Conservation (phyloP, 2,797 vertebrate genomes). For the Paratrypauchen microcephalus region DNA sequence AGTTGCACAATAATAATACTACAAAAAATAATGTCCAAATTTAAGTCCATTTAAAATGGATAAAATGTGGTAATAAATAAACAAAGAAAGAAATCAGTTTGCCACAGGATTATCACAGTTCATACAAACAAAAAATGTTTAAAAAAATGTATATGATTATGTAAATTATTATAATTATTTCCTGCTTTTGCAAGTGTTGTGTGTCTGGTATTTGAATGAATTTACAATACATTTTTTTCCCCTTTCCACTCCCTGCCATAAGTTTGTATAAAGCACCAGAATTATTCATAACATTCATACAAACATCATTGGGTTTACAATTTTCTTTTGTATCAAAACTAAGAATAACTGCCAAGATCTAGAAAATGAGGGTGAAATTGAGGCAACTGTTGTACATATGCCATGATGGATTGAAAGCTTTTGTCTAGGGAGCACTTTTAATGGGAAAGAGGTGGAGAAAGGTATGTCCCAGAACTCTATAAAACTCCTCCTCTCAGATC, state of each 20-base stretch:
- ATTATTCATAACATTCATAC: constrained; percentile 1
- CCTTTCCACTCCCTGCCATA: background rate
- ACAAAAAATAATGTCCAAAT: too few relatives aligned
- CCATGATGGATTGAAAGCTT: constrained; percentile 45
- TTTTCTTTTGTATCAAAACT: constrained; percentile 3
- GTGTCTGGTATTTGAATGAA: background rate
- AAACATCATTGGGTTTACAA: background rate
- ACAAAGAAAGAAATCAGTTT: too few relatives aligned
- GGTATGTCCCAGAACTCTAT: constrained; percentile 43
- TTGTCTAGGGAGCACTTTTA: constrained; percentile 51
- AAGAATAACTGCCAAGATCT: constrained; percentile 44
- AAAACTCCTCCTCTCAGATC: constrained; percentile 49
- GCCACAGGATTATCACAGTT: too few relatives aligned
- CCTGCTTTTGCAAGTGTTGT: background rate
- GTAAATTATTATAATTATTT: too few relatives aligned
- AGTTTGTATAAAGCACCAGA: background rate
- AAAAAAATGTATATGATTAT: too few relatives aligned
- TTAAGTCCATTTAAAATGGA: too few relatives aligned
- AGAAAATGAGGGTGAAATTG: constrained; percentile 36
- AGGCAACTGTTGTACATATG: constrained; percentile 42
- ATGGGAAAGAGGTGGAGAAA: constrained; percentile 50
- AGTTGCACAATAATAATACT: background rate
- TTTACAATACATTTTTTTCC: background rate
- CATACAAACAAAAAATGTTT: too few relatives aligned
- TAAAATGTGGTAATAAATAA: too few relatives aligned